These are phyloP conservation scores for Drosophila oshimai DNA, from an alignment of 1,140 invertebrate species.

Conservation along the genomic window DNA sequence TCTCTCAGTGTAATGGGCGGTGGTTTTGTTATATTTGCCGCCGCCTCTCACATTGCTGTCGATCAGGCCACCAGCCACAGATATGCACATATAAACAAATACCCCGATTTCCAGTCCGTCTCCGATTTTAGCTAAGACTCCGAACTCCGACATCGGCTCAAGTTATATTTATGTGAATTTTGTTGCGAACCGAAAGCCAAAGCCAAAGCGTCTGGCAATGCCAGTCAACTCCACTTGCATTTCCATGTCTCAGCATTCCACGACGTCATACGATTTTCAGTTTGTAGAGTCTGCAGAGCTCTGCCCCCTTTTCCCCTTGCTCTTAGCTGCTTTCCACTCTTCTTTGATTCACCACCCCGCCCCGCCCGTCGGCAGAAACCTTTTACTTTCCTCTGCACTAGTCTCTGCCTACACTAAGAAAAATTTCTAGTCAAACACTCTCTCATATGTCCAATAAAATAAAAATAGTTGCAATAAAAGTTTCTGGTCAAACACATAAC, in stretches of 20 bases:
- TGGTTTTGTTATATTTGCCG: conserved; percentile 23
- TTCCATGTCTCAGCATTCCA: conserved; percentile 35
- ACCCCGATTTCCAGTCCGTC: conserved; percentile 4
- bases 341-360: too few species aligned
- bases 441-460: too few species aligned
- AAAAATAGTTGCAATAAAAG: too few species aligned
- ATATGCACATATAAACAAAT: not conserved
- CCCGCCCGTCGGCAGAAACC: conserved; percentile 22
- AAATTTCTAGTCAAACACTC: too few species aligned
- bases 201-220: conserved; percentile 38
- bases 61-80: conserved; percentile 40
- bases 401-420: not conserved
- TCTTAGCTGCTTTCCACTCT: not conserved
- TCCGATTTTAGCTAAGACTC: conserved; percentile 21
- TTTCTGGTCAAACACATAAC: too few species aligned
- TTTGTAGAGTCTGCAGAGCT: conserved; percentile 11
- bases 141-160: conserved; percentile 10
- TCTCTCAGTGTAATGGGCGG: conserved; percentile 10
- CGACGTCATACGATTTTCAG: conserved; percentile 24
- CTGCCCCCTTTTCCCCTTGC: not conserved
- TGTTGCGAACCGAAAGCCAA: conserved; percentile 33
- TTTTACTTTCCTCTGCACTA: conserved; percentile 63
- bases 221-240: conserved; percentile 32
- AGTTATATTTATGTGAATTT: conserved; percentile 45
- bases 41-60: conserved; percentile 36